A percentile compares a stretch with the other conserved stretches of the same genome.
phyloP scores from a whole-genome alignment of 37 sponge, comb jelly and placozoan genomes.

The Spongilla lacustris region DNA sequence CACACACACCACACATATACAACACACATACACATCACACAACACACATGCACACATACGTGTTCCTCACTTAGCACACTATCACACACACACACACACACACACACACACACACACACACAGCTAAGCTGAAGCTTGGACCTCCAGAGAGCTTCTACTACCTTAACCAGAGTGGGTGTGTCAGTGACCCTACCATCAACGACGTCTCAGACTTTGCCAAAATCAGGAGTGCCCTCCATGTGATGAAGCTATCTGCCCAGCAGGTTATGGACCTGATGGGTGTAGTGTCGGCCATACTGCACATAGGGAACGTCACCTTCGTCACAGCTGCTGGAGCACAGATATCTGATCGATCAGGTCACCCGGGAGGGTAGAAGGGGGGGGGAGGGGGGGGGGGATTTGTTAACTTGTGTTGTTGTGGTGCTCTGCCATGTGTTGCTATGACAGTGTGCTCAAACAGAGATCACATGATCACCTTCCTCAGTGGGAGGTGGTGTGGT shows the following conservation, averaged over 20 bases:
- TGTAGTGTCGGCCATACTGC: conserved; percentile 81
- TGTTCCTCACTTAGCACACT: too few species aligned
- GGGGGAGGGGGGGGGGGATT: background rate
- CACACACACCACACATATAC: too few species aligned
- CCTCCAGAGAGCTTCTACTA: conserved; percentile 76
- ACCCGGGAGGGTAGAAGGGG: too few species aligned
- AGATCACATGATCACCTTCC: too few species aligned
- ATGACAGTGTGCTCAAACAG: too few species aligned
- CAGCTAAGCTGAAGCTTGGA: conserved; percentile 28
- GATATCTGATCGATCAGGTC: conserved; percentile 73
- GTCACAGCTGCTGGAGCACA: conserved; percentile 93
- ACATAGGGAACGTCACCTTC: conserved; percentile 90
- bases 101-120: conserved; percentile 12
- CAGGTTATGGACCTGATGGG: conserved; percentile 70
- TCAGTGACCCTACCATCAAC: conserved; percentile 87
- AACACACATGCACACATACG: too few species aligned
- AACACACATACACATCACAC: background rate
- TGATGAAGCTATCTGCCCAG: conserved; percentile 67
- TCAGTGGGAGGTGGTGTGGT: too few species aligned
- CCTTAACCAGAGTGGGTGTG: conserved; percentile 89
- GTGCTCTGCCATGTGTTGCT: too few species aligned
- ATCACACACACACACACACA: too few species aligned
- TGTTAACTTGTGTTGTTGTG: too few species aligned
- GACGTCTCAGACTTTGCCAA: conserved; percentile 65
- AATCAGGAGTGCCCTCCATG: conserved; percentile 65